Evolutionary conservation across 2,888 invertebrate genomes (phyloP), one percentile per base, ranked within the genome.

Genomic region (Pterostichus niger): DNA sequence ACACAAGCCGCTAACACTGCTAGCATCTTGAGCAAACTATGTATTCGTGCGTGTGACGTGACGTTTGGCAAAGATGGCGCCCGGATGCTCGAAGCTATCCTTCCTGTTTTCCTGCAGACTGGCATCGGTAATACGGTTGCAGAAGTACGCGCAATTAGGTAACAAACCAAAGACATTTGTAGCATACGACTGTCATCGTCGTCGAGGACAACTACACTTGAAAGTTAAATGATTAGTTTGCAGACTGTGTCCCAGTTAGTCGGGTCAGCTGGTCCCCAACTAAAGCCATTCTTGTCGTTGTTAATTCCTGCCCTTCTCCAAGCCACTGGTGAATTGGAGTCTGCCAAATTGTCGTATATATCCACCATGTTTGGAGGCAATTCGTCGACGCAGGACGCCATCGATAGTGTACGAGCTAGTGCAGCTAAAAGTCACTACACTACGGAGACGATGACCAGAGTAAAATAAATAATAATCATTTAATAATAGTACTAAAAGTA

Each of bases 241-340:
- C 94, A 94, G 89, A 96, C 97, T 3, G 94, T 98, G 56, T 95
- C 97, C 0, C 96, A 97, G 88, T 92, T 98, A 87, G 96, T 97
- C 73, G 93, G 94, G 11, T 93, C 95, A 2, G 97, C 97, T 4
- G 96, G 97, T 0, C 91, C 92, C 2, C 92, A 95, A 79, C 91
- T 98, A 11, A 95, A 95, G 84, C 96, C 97, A 0, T 97, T 97
- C 90, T 91, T 98, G 76, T 92, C 95, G 0, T 92, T 93, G 73
- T 90, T 98, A 78, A 95, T 98, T 84, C 96, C 97, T 0, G 96
- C 97, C 7, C 90, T 98, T 78, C 91, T 98, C 71, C 95, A 95
- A 87, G 96, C 98, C 6, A 96, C 97, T 0, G 96, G 97, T 0
- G 98, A 98, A 87, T 90, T 97, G 54, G 98, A 98, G 89, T 94